phyloP scores from a whole-genome alignment of 1,140 invertebrate genomes.

The Drosophila arizonae region DNA sequence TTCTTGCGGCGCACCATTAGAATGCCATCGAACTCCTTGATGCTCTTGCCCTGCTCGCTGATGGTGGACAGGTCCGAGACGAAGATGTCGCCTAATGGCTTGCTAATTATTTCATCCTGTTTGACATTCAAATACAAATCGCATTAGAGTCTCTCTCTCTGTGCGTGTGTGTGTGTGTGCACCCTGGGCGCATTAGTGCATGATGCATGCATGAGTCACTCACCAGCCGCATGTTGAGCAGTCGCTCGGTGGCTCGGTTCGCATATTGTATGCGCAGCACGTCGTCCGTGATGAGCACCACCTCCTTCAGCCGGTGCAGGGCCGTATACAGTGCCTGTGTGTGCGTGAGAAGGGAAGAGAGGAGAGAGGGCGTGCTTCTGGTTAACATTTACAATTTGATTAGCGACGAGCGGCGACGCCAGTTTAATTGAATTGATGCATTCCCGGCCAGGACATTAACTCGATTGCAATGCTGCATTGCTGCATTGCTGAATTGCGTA shows the following conservation, averaged over 20 bases:
- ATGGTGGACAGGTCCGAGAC: slow-evolving; percentile 85
- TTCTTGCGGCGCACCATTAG: slow-evolving; percentile 91
- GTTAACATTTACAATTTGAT: slow-evolving; percentile 58
- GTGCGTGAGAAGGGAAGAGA: background rate
- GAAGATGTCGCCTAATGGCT: slow-evolving; percentile 86
- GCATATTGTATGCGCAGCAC: slow-evolving; percentile 89
- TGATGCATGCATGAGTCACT: slow-evolving; percentile 33
- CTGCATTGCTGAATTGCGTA: background rate
- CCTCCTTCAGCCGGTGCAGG: slow-evolving; percentile 91
- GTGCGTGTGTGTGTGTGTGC: no score
- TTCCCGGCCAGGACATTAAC: slow-evolving; percentile 48
- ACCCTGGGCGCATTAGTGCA: background rate
- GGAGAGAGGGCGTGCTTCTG: slow-evolving; percentile 6
- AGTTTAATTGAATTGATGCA: slow-evolving; percentile 85
- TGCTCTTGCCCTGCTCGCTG: slow-evolving; percentile 86
- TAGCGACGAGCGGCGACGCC: slow-evolving; percentile 77
- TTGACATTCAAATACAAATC: slow-evolving; percentile 53
- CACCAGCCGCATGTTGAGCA: slow-evolving; percentile 82
- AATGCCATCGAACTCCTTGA: slow-evolving; percentile 93
- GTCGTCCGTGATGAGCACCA: slow-evolving; percentile 94
- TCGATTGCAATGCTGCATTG: slow-evolving; percentile 35
- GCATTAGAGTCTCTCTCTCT: slow-evolving; percentile 50
- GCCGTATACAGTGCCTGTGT: slow-evolving; percentile 92
- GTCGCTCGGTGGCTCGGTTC: slow-evolving; percentile 77
- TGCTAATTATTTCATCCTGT: slow-evolving; percentile 90